Conservation (phyloP, 2,888 invertebrate species). For the Polydrusus tereticollis region DNA sequence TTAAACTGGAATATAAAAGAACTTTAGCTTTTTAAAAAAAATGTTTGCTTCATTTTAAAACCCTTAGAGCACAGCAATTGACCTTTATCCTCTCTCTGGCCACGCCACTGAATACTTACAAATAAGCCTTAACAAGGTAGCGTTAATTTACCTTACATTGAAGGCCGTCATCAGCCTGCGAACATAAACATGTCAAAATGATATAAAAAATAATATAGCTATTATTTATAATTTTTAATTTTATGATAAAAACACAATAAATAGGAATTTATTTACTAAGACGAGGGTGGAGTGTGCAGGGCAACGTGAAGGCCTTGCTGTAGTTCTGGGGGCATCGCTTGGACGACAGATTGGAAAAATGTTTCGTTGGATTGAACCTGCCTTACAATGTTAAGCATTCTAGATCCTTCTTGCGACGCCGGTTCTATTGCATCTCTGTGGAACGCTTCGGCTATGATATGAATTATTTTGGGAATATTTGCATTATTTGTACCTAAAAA, state of each 20-base stretch:
- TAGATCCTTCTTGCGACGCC: constrained; percentile 79
- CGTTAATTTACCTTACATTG: constrained; percentile 28
- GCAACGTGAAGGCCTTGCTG: constrained; percentile 87
- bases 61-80: too few relatives aligned
- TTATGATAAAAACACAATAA: constrained; percentile 40
- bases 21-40: too few relatives aligned
- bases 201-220: constrained; percentile 48
- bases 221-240: constrained; percentile 39
- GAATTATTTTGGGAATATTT: constrained; percentile 90
- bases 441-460: constrained; percentile 92
- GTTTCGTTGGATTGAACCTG: constrained; percentile 82
- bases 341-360: constrained; percentile 65
- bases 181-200: constrained; percentile 39
- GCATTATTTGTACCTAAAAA: constrained; percentile 82
- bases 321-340: constrained; percentile 82
- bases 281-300: constrained; percentile 65
- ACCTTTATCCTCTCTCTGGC: too few relatives aligned
- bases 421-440: constrained; percentile 84
- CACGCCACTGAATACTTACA: too few relatives aligned
- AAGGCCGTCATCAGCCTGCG: constrained; percentile 16
- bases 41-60: too few relatives aligned
- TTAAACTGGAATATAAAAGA: too few relatives aligned
- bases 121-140: constrained; percentile 32
- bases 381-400: constrained; percentile 87
- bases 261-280: constrained; percentile 43